A percentile compares a stretch with the other conserved stretches of the same genome.
These are phyloP conservation scores for Synergus japonicus DNA, from an alignment of 2,888 invertebrate species.

Conservation along the genomic window DNA sequence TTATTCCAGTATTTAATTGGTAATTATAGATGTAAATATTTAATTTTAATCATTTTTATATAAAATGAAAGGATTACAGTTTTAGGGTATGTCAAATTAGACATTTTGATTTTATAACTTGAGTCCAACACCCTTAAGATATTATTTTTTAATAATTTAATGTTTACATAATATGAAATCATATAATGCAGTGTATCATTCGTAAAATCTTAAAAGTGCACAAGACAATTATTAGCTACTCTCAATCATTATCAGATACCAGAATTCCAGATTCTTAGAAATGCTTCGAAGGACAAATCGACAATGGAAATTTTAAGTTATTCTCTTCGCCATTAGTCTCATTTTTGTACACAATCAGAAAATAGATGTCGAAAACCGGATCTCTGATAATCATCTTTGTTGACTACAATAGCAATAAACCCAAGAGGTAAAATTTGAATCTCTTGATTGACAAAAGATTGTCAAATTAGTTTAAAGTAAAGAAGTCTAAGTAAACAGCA, in stretches of 20 bases:
- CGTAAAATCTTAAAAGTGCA: background rate
- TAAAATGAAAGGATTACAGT: too few species aligned
- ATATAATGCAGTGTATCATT: background rate
- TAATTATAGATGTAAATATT: too few species aligned
- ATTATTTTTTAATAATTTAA: background rate
- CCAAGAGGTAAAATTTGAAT: background rate
- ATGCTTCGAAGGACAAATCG: background rate
- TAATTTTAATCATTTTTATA: too few species aligned
- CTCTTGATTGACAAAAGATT: too few species aligned
- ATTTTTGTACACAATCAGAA: background rate
- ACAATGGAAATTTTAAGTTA: conserved; percentile 5
- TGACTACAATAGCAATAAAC: background rate
- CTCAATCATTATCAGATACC: background rate
- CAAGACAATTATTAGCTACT: background rate
- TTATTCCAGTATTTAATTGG: too few species aligned
- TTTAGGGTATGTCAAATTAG: too few species aligned
- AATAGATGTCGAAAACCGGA: background rate
- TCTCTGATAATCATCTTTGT: background rate
- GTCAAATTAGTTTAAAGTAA: too few species aligned
- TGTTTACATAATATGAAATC: conserved; percentile 7
- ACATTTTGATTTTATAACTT: too few species aligned
- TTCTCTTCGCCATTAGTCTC: background rate
- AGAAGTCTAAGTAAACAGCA: too few species aligned
- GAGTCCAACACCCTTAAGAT: background rate
- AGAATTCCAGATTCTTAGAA: background rate